Conservation (phyloP, 2,113 vertebrate species). For the Xenotilapia longispinis region DNA sequence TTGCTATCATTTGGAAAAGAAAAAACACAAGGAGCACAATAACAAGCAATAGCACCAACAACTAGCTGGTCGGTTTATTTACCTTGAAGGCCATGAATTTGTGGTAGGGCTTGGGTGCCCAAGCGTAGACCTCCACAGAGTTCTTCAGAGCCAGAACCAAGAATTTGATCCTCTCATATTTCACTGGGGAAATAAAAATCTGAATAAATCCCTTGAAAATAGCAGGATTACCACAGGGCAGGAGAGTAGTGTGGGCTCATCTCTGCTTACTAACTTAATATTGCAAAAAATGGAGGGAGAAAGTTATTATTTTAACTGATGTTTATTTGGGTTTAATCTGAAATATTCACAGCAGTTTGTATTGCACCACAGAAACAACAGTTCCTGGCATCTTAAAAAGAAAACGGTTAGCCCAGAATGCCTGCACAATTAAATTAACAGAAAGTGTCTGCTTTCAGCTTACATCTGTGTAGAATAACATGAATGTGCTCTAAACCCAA, state of each 20-base stretch:
- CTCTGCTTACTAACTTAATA: not conserved
- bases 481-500: not conserved
- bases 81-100: slow-evolving; percentile 99
- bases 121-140: slow-evolving; percentile 98
- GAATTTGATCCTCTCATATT: slow-evolving; percentile 99
- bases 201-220: not conserved
- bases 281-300: not conserved
- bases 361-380: not conserved
- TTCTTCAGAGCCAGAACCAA: slow-evolving; percentile 97
- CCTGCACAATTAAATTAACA: not conserved
- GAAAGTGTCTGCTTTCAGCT: not conserved
- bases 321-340: not conserved
- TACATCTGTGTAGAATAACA: not conserved
- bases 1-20: not conserved
- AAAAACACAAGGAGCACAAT: not conserved
- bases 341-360: not conserved
- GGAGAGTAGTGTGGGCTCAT: not conserved
- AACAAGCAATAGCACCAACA: not conserved
- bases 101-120: slow-evolving; percentile 99
- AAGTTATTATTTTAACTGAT: not conserved
- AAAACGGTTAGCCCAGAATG: not conserved
- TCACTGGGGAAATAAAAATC: slow-evolving; percentile 76
- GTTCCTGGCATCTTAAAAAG: not conserved
- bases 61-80: not conserved
- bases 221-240: not conserved